Evolutionary conservation across 2,888 invertebrate species (phyloP), one percentile per base, ranked within the genome.

Genomic region (Clanis bilineata): DNA sequence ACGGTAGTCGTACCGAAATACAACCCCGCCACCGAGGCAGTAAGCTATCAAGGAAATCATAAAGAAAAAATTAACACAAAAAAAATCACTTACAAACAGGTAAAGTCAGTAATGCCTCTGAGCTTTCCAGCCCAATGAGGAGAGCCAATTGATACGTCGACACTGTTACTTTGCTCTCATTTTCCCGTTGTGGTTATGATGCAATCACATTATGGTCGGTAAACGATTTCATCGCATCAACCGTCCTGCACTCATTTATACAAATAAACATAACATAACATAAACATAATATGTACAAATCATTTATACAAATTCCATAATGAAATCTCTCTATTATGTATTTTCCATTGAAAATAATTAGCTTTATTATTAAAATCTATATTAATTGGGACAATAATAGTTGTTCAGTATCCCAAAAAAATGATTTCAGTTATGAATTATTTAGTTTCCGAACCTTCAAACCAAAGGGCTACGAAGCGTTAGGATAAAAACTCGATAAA

Each of bases 401-500:
- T n/a, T 12, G 39, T 3, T 18, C 3, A 41, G 1, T 9, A 6
- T 9, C 15, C 25, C 47, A 15, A 51, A 47, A 47, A 47, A 47
- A 51, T 22, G 4, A 10, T 21, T 21, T 12, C 9, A 12, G 22
- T 21, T 36, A 22, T 56, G 21, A 39, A 39, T 23, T 22, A 56
- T 23, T 38, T 56, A 36, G 22, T 56, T 36, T 32, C 22, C 21
- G 7, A 38, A 22, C 10, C 12, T 32, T 5, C 36, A n/a, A 21
- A n/a, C 28, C 32, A 45, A 45, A 44, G 18, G 22, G 18, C 38
- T 47, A 28, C 4, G 39, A 41, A 41, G 54, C 54, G 32, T 23
- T 61, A 45, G 12, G 45, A 56, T 59, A 59, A 59, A 59, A 58
- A 61, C 47, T 59, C 59, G 43, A 56, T 66, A 36, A 65, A 67